Conservation (phyloP, 2,888 invertebrate genomes). For the Ormyrus thymus region DNA sequence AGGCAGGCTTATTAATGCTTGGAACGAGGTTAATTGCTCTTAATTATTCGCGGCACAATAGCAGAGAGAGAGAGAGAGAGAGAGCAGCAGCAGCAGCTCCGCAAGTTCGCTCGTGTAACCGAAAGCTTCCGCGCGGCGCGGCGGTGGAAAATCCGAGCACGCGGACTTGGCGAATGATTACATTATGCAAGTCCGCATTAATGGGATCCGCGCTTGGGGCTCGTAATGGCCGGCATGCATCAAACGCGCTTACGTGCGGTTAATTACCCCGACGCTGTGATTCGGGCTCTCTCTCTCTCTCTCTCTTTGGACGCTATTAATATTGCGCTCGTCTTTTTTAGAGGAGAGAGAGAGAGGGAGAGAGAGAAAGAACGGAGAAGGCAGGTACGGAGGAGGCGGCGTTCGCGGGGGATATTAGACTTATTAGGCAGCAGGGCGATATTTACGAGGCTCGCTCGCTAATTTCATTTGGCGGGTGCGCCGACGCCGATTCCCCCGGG, state of each 20-base stretch:
- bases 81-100: too few relatives aligned
- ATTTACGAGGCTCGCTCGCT: constrained; percentile 40
- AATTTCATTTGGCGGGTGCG: constrained; percentile 52
- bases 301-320: neutral
- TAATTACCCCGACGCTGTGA: constrained; percentile 60
- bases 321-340: too few relatives aligned
- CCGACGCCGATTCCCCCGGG: constrained; percentile 25
- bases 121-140: neutral
- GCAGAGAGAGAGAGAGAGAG: too few relatives aligned
- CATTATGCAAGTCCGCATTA: neutral
- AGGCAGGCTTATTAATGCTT: too few relatives aligned
- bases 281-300: neutral
- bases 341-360: too few relatives aligned
- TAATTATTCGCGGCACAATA: too few relatives aligned
- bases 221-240: constrained; percentile 55
- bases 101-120: too few relatives aligned
- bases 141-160: too few relatives aligned
- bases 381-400: neutral
- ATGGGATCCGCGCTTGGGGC: neutral
- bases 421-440: constrained; percentile 42
- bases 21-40: too few relatives aligned
- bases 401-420: constrained; percentile 37
- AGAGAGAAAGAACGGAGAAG: neutral
- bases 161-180: too few relatives aligned
- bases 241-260: constrained; percentile 62